Evolutionary conservation across 2,113 vertebrate genomes (phyloP).

Genomic region (Cyanistes caeruleus): DNA sequence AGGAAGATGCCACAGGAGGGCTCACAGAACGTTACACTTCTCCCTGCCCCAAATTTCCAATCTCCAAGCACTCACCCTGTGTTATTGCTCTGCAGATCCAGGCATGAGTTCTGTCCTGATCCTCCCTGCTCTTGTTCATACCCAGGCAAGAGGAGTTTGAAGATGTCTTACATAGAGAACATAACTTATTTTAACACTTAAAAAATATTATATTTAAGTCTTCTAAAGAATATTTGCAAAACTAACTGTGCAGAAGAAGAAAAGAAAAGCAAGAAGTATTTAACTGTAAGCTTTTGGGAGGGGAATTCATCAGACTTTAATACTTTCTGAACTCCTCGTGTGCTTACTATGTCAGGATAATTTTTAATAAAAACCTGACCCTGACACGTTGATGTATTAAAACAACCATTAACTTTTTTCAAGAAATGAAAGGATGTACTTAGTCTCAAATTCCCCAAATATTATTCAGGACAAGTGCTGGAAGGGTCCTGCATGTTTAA

Average conservation of each 20-base stretch:
- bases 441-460: not conserved
- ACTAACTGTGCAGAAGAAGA: not conserved
- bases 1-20: not conserved
- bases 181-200: not conserved
- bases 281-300: not conserved
- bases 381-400: not conserved
- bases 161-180: not conserved
- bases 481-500: not conserved
- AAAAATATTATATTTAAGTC: not conserved
- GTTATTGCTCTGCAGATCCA: not conserved
- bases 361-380: conserved; percentile 24
- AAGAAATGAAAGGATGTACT: not conserved
- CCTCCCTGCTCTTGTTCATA: not conserved
- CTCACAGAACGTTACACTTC: not conserved
- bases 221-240: not conserved
- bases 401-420: not conserved
- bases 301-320: not conserved
- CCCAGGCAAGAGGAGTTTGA: not conserved
- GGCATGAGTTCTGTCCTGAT: not conserved
- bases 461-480: not conserved
- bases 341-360: not conserved
- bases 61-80: not conserved
- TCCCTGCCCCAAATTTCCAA: accelerated
- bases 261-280: not conserved
- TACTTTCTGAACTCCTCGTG: not conserved